Evolutionary conservation across 1,140 invertebrate species (phyloP), one percentile per base, ranked within the genome.

Genomic region (Penaeus japonicus): DNA sequence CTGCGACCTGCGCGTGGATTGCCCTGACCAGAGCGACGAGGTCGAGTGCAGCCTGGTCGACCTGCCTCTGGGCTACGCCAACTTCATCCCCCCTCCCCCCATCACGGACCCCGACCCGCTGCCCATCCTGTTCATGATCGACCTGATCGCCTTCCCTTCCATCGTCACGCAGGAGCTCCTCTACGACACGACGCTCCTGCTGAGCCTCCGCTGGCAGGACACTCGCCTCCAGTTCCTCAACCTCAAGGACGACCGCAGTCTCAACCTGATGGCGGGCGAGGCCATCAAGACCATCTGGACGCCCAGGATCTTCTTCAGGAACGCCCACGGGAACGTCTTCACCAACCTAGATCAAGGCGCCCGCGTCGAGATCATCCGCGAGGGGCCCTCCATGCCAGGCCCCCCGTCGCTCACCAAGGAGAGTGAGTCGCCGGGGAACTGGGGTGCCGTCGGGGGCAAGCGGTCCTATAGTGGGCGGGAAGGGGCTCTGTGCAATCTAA

Each of bases 21-120:
- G 98, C 92, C 93, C 94, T 10, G 98, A 99, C 92, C 94, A 95
- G 27, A 97, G 96, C 4, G 98, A 99, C 93, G 98, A 99, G 94
- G 94, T 95, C 90, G 94, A 95, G 91, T 98, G 97, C 93, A 95
- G 89, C 91, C 78, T 89, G 82, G 22, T 87, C 53, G 22, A n/a
- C 47, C 30, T 87, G 2, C 85, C 85, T 2, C 10, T 7, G 4
- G 85, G 85, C 2, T 87, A 87, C 30, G 80, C 55, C 62, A 87
- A 77, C 12, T 62, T 79, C 47, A 87, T 87, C 35, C 85, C 85
- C 17, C 85, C 85, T 1, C 24, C 85, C 4, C 54, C 85, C 35
- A 3, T 39, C 17, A n/a, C 20, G 5, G n/a, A 15, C 20, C 27
- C 30, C 15, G 85, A 87, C 4, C 75, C 85, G 2, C 59, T 87